These are phyloP conservation scores for Oligia latruncula DNA, from an alignment of 2,888 invertebrate species.

Conservation along the genomic window DNA sequence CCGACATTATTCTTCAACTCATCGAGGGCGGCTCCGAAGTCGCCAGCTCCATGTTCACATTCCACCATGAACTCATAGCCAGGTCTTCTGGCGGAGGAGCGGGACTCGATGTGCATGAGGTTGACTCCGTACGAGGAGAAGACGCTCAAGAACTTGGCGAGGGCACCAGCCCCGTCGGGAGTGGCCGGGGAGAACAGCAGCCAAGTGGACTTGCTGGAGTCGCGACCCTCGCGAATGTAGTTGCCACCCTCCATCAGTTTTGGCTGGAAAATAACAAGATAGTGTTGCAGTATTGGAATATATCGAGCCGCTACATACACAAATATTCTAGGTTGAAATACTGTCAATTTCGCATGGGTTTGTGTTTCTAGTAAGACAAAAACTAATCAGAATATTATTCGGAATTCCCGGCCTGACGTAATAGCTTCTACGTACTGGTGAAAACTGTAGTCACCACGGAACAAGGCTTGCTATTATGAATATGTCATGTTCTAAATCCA, in stretches of 20 bases:
- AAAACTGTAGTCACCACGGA: too few species aligned
- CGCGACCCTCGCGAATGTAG: constrained; percentile 95
- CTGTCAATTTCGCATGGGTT: background rate
- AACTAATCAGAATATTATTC: background rate
- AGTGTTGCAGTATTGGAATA: constrained; percentile 1
- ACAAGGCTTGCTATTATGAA: background rate
- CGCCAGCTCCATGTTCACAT: constrained; percentile 94
- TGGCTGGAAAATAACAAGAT: constrained; percentile 89
- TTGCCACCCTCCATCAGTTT: constrained; percentile 95
- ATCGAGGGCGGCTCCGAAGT: constrained; percentile 93
- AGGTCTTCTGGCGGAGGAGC: constrained; percentile 94
- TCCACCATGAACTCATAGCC: constrained; percentile 99
- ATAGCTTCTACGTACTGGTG: background rate
- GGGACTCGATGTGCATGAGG: constrained; percentile 97
- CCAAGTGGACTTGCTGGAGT: constrained; percentile 94
- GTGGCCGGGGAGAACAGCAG: constrained; percentile 96
- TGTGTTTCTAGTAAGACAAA: background rate
- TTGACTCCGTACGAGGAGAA: constrained; percentile 96
- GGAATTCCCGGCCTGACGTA: background rate
- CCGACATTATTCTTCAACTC: constrained; percentile 93
- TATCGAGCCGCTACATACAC: background rate
- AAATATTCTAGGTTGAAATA: background rate
- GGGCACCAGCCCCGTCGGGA: constrained; percentile 94
- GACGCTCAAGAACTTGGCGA: constrained; percentile 96
- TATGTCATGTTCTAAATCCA: constrained; percentile 1